Evolutionary conservation across 2,113 vertebrate species (phyloP).

Genomic region (Python bivittatus): DNA sequence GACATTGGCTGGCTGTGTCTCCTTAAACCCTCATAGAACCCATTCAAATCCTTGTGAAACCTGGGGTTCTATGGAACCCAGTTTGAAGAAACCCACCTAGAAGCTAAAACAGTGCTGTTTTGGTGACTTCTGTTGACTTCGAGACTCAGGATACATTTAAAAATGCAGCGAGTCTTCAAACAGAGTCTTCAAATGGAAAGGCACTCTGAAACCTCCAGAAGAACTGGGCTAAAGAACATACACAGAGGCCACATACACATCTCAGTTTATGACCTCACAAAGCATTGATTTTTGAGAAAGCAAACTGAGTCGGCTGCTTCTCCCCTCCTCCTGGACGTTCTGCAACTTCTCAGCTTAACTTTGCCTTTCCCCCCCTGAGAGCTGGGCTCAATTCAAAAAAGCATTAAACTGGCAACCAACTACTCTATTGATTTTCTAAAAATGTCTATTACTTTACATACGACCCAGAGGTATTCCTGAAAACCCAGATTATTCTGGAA

Average conservation of each 20-base stretch:
- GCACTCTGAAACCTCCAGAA: too few relatives aligned
- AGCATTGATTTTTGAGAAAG: too few relatives aligned
- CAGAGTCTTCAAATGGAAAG: not conserved
- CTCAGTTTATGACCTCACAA: too few relatives aligned
- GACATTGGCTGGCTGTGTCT: not conserved
- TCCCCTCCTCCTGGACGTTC: too few relatives aligned
- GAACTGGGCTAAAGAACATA: too few relatives aligned
- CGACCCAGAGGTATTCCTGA: not conserved
- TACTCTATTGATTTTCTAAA: not conserved
- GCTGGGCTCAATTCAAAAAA: not conserved
- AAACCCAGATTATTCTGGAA: not conserved
- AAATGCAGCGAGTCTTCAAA: not conserved
- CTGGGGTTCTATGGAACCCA: not conserved
- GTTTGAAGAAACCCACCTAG: not conserved
- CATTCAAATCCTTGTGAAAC: not conserved
- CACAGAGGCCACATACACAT: too few relatives aligned
- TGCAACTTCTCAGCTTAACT: not conserved
- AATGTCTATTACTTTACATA: not conserved
- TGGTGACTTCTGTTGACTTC: not conserved
- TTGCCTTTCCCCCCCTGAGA: not conserved
- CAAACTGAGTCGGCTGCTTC: too few relatives aligned
- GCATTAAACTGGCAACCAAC: not conserved
- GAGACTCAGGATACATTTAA: not conserved
- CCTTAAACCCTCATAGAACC: not conserved
- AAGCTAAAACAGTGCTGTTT: not conserved